Conservation (phyloP, 2,888 invertebrate genomes). For the Chouioia cunea region DNA sequence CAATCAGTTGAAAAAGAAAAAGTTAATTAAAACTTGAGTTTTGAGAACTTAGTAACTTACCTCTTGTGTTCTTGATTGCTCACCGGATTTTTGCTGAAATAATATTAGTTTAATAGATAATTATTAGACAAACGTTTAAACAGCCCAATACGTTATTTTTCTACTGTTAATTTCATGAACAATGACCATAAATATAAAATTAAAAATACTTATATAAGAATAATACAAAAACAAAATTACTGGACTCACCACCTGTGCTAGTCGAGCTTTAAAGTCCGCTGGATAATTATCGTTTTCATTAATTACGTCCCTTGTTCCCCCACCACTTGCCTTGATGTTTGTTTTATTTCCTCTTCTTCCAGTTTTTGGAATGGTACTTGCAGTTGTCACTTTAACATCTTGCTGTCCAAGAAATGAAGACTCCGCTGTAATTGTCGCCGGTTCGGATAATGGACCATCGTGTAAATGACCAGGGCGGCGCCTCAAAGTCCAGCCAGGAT, state of each 20-base stretch:
- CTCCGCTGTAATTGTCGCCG: constrained; percentile 20
- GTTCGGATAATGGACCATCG: constrained; percentile 27
- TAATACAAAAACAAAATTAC: not conserved
- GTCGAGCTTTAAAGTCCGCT: constrained; percentile 62
- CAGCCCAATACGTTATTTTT: too few relatives aligned
- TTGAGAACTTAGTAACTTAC: constrained; percentile 49
- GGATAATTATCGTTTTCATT: constrained; percentile 64
- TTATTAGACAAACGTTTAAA: too few relatives aligned
- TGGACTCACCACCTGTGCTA: constrained; percentile 62
- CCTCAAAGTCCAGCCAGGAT: constrained; percentile 62
- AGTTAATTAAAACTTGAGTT: constrained; percentile 13
- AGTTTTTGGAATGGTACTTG: constrained; percentile 1
- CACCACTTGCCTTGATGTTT: constrained; percentile 50
- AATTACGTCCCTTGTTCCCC: constrained; percentile 8
- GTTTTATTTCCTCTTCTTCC: constrained; percentile 56
- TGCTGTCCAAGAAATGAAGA: not conserved
- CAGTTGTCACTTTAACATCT: not conserved
- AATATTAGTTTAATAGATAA: too few relatives aligned
- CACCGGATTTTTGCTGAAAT: constrained; percentile 57
- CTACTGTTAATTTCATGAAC: too few relatives aligned
- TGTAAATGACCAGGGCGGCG: constrained; percentile 54
- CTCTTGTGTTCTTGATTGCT: constrained; percentile 47
- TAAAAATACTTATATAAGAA: not conserved
- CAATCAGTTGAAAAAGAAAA: constrained; percentile 34
- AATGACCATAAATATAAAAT: not conserved